Base-by-base conservation (phyloP, 2,797 vertebrate genomes). In the Onychomys leucogaster region DNA sequence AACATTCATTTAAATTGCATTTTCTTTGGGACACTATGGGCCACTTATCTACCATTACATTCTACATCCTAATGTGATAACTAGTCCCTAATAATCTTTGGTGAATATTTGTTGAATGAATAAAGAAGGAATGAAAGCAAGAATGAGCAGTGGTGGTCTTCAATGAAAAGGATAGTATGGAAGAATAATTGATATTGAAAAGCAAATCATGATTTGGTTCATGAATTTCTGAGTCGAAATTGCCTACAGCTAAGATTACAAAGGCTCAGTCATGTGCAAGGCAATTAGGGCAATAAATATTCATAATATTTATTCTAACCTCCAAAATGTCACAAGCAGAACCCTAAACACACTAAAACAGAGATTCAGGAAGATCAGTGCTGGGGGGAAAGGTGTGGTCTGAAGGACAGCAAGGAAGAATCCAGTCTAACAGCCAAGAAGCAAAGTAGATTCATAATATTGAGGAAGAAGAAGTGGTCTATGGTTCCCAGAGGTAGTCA, bases 271-370 rank as follows among this genome's bases (percentile, higher is more conserved):
- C 21, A 37, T 43, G 11, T 19, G 29, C 27, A 43, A 92, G 27
- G 57, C 49, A 90, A 46, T 34, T 71, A 76, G 89, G 32, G 27
- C 17, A 6, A 94, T 43, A 46, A 81, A 88, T 95, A 94, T 87
- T 76, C 81, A 89, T 67, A 25, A 96, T 76, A 12, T 9, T 9
- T 85, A 65, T 90, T 77, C 16, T 89, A 25, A 71, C 16, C 43
- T 52, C 49, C 34, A 91, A 81, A 19, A 92, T 3, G 17, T 6
- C 43, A 71, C 29, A 71, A 61, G 14, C 61, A 55, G 52, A 94
- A 14, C 4, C 27, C 21, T 46, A 43, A 63, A 88, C 77, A 77
- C 19, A 87, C 46, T 21, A 43, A 29, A 80, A 83, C 23, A 65
- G 17, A 75, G 10, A 92, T 6, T 76, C 49, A 91, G 77, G 37